Base-by-base conservation (phyloP, 2,113 vertebrate species). In the Australoheros scitulus region DNA sequence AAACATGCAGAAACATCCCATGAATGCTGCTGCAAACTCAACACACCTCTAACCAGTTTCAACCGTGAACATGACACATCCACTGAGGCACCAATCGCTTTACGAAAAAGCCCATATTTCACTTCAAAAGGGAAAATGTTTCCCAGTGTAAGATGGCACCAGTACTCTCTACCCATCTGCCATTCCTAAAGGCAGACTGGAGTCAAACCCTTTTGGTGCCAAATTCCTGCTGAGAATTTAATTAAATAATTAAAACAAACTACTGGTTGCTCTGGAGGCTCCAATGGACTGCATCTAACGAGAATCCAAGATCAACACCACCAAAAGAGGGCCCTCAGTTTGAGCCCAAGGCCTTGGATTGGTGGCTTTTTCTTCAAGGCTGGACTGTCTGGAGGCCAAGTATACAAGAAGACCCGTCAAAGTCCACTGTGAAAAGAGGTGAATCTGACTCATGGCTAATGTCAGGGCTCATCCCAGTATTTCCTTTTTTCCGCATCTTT, bases 171-270 rank as follows among this genome's bases (percentile, higher is more conserved):
- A 76, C 68, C 70, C 18, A 6, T 50, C 52, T 56, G 61, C 14
- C 17, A n/a, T 55, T 56, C 14, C 65, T 34, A 15, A 76, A 29
- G 36, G 17, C 60, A 84, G 65, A 77, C 85, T 68, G 82, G 56
- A 85, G 43, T 59, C n/a, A 38, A 72, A 81, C 79, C 68, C 57
- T 68, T 75, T 84, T 14, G 76, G 82, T 38, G 58, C 77, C 90
- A 87, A 52, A 89, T 75, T 81, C 83, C 87, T 72, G 87, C 85
- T 74, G 85, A 83, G 92, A 85, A 84, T 80, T 76, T 83, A 89
- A 92, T 86, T 57, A 88, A 91, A 81, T 89, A 77, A 84, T 87
- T 15, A 81, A 90, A 85, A 92, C 79, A 84, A 91, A 77, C 77
- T 60, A 75, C 60, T 6, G 36, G 88, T 83, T 88, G 78, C 87